A percentile compares a stretch with the other conserved stretches of the same genome.
Evolutionary conservation across 2,888 invertebrate genomes (phyloP).

Genomic region (Pristionchus exspectatus): DNA sequence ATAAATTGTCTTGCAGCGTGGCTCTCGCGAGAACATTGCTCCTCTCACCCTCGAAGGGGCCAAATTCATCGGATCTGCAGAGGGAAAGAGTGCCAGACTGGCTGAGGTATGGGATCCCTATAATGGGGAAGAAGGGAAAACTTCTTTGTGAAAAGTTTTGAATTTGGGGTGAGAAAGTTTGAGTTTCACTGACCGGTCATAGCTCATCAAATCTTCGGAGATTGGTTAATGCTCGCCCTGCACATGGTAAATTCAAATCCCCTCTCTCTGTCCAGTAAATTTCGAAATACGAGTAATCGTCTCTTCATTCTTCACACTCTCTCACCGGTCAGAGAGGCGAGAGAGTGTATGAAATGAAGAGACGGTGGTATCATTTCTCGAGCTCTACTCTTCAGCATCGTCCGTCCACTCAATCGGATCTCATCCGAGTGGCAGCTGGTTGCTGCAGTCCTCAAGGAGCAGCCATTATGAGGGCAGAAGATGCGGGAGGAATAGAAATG

Average conservation of each 20-base stretch:
- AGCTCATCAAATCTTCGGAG: neutral
- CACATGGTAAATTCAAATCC: neutral
- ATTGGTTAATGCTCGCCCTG: neutral
- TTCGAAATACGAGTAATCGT: too few relatives aligned
- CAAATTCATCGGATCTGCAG: neutral
- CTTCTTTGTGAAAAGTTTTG: neutral
- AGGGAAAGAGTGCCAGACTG: slow-evolving; percentile 16
- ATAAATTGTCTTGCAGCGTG: neutral
- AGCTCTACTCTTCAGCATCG: slow-evolving; percentile 33
- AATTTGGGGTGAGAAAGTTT: neutral
- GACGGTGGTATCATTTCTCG: too few relatives aligned
- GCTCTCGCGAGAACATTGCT: slow-evolving; percentile 42
- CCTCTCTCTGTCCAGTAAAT: too few relatives aligned
- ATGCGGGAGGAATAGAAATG: neutral
- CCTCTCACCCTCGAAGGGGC: slow-evolving; percentile 47
- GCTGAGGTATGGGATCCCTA: slow-evolving; percentile 52
- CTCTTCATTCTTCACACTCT: too few relatives aligned
- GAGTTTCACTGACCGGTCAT: neutral
- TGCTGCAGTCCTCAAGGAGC: neutral
- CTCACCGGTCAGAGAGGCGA: too few relatives aligned
- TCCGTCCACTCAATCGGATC: slow-evolving; percentile 25
- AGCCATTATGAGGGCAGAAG: slow-evolving; percentile 33
- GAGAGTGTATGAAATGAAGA: too few relatives aligned
- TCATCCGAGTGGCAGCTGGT: neutral
- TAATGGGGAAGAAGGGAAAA: neutral